Base-by-base conservation (phyloP, 2,113 vertebrate genomes). In the Peucedramus taeniatus region DNA sequence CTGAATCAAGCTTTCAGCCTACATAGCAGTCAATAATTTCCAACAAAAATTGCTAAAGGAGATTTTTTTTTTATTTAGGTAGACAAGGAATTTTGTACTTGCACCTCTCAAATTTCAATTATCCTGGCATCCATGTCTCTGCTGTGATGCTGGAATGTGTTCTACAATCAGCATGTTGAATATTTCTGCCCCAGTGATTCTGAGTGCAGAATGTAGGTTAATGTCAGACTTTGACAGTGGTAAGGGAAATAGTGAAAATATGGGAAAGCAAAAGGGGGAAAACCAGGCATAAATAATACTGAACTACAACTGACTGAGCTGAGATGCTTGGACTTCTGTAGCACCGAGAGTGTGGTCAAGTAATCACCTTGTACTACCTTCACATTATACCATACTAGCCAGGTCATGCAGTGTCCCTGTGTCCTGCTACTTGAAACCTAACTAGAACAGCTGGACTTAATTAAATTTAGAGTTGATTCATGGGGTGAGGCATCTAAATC, bases 21-120 rank as follows among this genome's bases (percentile, higher is more conserved):
- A 57, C n/a, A 87, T 24, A 94, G 82, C 74, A 95, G 91, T 90
- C 94, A 96, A 70, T 93, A 89, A 87, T 90, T 95, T 76, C 93
- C 92, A 88, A 80, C 40, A n/a, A 53, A 91, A 96, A 72, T 92
- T 78, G 37, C 84, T 77, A 60, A 94, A 91, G 59, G 33, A 86
- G 66, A 12, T 24, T 15, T 44, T 35, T 11, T 57, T 14, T 15
- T 63, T 15, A 39, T 31, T 27, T 7, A 39, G n/a, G 15, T 61
- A 85, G 35, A 84, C 50, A 70, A 83, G 39, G 31, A 76, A 93
- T 81, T 78, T 49, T 95, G 79, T 51, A 65, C 40, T 96, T 65
- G 44, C 27, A 54, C 31, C 45, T 86, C 79, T 81, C 70, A 23
- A 69, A 78, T 95, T 95, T 93, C 2, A 3, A 95, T 97, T 94